A percentile compares a stretch with the other conserved stretches of the same genome.
Conservation (phyloP, 2,797 vertebrate genomes). For the Typhlichthys subterraneus region DNA sequence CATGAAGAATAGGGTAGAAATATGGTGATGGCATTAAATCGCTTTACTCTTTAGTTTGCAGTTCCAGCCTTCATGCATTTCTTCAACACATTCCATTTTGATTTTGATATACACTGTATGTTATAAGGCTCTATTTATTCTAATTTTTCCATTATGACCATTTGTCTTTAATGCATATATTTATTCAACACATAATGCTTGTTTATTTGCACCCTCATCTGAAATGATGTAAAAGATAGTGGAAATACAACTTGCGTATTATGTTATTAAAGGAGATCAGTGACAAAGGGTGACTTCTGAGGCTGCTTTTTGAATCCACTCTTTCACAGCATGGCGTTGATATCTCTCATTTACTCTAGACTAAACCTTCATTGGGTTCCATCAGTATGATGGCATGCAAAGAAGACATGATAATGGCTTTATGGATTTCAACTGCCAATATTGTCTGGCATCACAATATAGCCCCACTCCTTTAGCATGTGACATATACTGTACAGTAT, state of each 20-base stretch:
- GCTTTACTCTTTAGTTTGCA: slow-evolving; percentile 82
- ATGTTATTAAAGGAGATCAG: slow-evolving; percentile 68
- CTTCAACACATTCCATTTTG: slow-evolving; percentile 76
- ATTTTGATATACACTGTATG: slow-evolving; percentile 69
- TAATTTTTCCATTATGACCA: slow-evolving; percentile 66
- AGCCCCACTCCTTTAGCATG: slow-evolving; percentile 44
- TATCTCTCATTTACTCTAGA: slow-evolving; percentile 68
- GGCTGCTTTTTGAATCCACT: slow-evolving; percentile 58
- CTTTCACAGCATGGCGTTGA: slow-evolving; percentile 58
- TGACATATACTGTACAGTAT: neutral
- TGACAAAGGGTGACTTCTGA: slow-evolving; percentile 68
- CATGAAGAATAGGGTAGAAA: slow-evolving; percentile 80
- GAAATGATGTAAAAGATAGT: slow-evolving; percentile 57
- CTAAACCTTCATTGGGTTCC: slow-evolving; percentile 74
- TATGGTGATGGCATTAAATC: slow-evolving; percentile 81
- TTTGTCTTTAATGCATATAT: slow-evolving; percentile 77
- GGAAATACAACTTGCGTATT: slow-evolving; percentile 74
- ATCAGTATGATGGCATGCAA: slow-evolving; percentile 63
- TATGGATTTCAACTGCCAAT: slow-evolving; percentile 63
- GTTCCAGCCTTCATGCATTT: slow-evolving; percentile 77
- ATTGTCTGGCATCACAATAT: slow-evolving; percentile 54
- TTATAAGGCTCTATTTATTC: slow-evolving; percentile 74
- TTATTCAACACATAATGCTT: slow-evolving; percentile 71
- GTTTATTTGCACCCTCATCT: slow-evolving; percentile 73
- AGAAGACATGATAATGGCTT: slow-evolving; percentile 55